These are phyloP conservation scores for Epinephelus malabaricus DNA, from an alignment of 2,797 vertebrate species.

Conservation along the genomic window DNA sequence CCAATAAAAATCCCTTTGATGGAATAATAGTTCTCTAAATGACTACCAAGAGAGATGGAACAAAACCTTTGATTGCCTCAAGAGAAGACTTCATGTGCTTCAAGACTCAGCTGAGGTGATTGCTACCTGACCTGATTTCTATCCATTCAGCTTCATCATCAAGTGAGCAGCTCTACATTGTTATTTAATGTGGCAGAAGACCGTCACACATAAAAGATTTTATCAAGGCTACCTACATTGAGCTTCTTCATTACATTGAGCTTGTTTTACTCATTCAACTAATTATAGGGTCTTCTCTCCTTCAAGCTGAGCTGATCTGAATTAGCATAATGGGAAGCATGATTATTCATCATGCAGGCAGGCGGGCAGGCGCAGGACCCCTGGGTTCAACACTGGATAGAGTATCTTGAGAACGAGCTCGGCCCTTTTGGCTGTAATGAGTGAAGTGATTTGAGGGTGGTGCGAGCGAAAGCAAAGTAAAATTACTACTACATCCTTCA, in stretches of 20 bases:
- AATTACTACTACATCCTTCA: constrained; percentile 35
- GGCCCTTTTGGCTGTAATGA: constrained; percentile 21
- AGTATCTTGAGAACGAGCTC: background rate
- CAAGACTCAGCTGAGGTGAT: background rate
- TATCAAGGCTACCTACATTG: constrained; percentile 12
- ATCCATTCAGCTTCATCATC: background rate
- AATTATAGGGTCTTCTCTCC: constrained; percentile 54
- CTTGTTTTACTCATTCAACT: constrained; percentile 47
- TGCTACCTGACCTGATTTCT: constrained; percentile 36
- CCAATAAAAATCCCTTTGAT: background rate
- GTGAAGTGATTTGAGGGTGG: background rate
- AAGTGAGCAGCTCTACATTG: background rate
- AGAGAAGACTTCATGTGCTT: background rate
- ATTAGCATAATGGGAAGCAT: constrained; percentile 65
- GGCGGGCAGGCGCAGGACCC: constrained; percentile 27
- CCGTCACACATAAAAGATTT: background rate
- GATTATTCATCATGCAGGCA: constrained; percentile 62
- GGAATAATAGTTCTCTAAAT: background rate
- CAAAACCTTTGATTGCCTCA: constrained; percentile 16
- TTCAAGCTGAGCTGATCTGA: constrained; percentile 48
- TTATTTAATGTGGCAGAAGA: background rate
- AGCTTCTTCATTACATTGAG: constrained; percentile 15
- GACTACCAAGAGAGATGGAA: background rate
- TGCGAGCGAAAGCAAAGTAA: background rate
- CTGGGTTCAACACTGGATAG: constrained; percentile 18